Base-by-base conservation (phyloP, 2,888 invertebrate species). In the Leptogaster cylindrica region DNA sequence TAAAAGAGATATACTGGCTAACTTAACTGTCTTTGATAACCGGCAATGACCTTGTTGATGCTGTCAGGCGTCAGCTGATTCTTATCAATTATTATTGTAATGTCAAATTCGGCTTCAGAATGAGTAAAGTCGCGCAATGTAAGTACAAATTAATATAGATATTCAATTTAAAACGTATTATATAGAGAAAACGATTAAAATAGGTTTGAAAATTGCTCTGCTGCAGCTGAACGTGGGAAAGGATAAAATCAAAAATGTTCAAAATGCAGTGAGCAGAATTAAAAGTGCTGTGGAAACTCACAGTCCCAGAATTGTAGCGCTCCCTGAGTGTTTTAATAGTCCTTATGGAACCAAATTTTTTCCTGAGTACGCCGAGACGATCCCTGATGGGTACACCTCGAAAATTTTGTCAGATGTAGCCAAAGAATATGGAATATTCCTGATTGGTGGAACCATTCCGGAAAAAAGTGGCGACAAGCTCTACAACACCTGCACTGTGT, bases 241-340 rank as follows among this genome's bases (percentile, higher is more conserved):
- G 7, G 87, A 90, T 76, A 95, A 95, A 78, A 73, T 82, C 0
- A 86, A 85, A 69, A 97, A 97, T 81, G 80, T 97, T 12, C 81
- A 85, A 23, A 85, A 87, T 73, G 95, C 94, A 0, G 81, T 88
- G 0, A 83, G 83, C 44, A 85, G 89, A 71, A 90, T 97, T 66
- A 83, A 86, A 68, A 83, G 86, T 70, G 93, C 94, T 0, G 78
- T 77, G 0, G 88, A 88, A 70, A 79, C 84, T 58, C 81, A 84
- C 58, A 83, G 85, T 8, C 89, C 90, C 0, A 83, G 88, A 44
- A 73, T 92, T 25, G 81, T 92, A 20, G 85, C 86, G 0, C 78
- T 92, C 4, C 91, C 92, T 0, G 97, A 97, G 81, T 96, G 95
- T 78, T 97, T 97, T 76, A 97, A 97, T 78, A 92, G 92, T 12